phyloP scores from a whole-genome alignment of 2,113 vertebrate species.

The Ophthalmolycus amberensis region DNA sequence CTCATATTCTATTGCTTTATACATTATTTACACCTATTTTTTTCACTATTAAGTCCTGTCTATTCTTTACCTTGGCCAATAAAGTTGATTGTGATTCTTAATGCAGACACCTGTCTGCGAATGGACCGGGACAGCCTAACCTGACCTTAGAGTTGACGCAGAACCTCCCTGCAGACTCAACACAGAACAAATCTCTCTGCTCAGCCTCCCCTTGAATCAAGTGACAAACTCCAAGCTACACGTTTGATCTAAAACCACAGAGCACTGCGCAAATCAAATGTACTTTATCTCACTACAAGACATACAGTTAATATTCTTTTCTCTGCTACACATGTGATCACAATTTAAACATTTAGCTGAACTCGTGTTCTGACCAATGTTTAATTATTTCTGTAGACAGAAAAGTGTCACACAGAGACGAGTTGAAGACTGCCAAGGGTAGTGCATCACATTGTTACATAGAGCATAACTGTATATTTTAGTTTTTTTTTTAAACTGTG shows the following conservation, averaged over 20 bases:
- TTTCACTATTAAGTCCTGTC: no score
- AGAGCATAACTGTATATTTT: neutral
- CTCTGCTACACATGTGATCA: no score
- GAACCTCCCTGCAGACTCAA: no score
- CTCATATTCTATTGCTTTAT: neutral
- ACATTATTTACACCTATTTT: no score
- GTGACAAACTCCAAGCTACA: neutral
- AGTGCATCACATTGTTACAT: neutral
- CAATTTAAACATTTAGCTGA: constrained; percentile 15
- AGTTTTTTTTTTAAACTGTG: neutral
- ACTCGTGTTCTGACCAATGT: neutral
- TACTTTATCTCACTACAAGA: neutral
- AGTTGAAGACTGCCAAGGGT: neutral
- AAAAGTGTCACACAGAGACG: neutral
- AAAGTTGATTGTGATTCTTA: no score
- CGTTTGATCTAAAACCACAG: neutral
- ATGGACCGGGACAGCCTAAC: no score
- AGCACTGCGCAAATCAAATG: neutral
- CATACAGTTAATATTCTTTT: neutral
- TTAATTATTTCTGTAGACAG: neutral
- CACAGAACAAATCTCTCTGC: no score
- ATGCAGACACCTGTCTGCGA: neutral
- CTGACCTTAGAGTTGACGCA: no score
- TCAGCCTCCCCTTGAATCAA: neutral
- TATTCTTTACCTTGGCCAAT: no score